Base-by-base conservation (phyloP, 2,888 invertebrate species). In the Ophioninae sp. region DNA sequence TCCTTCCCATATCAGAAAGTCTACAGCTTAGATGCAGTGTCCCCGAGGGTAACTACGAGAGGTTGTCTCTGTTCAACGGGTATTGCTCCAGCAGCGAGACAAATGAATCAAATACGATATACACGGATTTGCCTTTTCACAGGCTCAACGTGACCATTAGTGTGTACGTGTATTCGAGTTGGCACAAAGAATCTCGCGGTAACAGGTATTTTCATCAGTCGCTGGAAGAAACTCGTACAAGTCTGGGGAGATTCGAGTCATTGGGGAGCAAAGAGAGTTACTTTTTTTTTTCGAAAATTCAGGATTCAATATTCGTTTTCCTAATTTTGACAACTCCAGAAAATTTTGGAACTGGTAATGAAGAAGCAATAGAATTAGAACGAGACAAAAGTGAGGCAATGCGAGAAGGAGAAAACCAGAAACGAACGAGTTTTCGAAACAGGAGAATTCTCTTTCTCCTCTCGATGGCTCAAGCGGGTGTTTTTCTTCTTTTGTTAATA, bases 11-110 rank as follows among this genome's bases (percentile, higher is more conserved):
- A 41, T 63, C 30, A 64, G 23, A 64, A 69, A 51, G 58, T 63
- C 67, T 61, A 64, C 56, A 58, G 64, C 64, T 44, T 41, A 74
- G 74, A 74, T 81, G 58, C 74, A 59, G 69, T 75, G 69, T 83
- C 74, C 83, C 74, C 68, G 74, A 71, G 78, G 81, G 83, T 83
- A 83, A 83, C 81, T 83, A 81, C 83, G 56, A 68, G 63, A 23
- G 64, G 68, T 37, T 80, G 69, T 83, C 80, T 69, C 20, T 65
- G 78, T 78, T 83, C 69, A 83, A 65, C 63, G 77, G 59, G 64
- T 71, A 81, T 74, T 73, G 68, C 58, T 58, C 44, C 58, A 9
- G 44, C 73, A 41, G 44, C 41, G 44, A 51, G 63, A 64, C 22
- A 56, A 72, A 69, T 17, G 6, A 72, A 58, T 71, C 78, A 64